These are phyloP conservation scores for Tiliacea citrago DNA, from an alignment of 2,888 invertebrate genomes.

Conservation along the genomic window DNA sequence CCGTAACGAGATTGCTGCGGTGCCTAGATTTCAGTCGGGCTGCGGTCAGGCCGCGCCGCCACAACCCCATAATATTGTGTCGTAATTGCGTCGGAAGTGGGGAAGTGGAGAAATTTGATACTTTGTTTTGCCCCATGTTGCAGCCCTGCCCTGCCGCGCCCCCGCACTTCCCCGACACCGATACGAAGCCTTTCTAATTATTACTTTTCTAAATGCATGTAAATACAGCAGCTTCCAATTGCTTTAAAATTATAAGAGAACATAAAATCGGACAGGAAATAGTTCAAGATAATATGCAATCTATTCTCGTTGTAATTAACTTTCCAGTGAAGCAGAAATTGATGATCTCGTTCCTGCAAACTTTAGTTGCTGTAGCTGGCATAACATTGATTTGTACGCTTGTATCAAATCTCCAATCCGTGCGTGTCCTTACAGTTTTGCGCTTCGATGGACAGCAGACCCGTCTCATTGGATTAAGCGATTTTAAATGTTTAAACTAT, in stretches of 20 bases:
- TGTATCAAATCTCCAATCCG: slow-evolving; percentile 59
- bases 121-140: slow-evolving; percentile 82
- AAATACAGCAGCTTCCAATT: slow-evolving; percentile 70
- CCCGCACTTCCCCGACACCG: slow-evolving; percentile 70
- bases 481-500: slow-evolving; percentile 85
- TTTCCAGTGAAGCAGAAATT: slow-evolving; percentile 50
- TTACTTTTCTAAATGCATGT: slow-evolving; percentile 76
- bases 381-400: slow-evolving; percentile 39
- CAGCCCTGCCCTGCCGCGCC: slow-evolving; percentile 71
- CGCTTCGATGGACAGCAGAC: slow-evolving; percentile 77
- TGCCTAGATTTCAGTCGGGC: slow-evolving; percentile 82
- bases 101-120: slow-evolving; percentile 88
- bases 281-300: slow-evolving; percentile 52
- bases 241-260: slow-evolving; percentile 55
- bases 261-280: slow-evolving; percentile 48
- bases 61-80: slow-evolving; percentile 82
- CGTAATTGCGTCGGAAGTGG: slow-evolving; percentile 89
- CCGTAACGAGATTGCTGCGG: slow-evolving; percentile 86
- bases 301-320: slow-evolving; percentile 55
- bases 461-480: slow-evolving; percentile 87
- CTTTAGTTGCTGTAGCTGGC: slow-evolving; percentile 15
- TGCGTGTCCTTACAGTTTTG: slow-evolving; percentile 72
- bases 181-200: slow-evolving; percentile 86
- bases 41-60: slow-evolving; percentile 83
- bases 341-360: slow-evolving; percentile 49